Percentiles rank a stretch among this genome's conserved stretches.
These are phyloP conservation scores for Crypturellus tataupa DNA, from an alignment of 2,797 vertebrate species.

Conservation along the genomic window DNA sequence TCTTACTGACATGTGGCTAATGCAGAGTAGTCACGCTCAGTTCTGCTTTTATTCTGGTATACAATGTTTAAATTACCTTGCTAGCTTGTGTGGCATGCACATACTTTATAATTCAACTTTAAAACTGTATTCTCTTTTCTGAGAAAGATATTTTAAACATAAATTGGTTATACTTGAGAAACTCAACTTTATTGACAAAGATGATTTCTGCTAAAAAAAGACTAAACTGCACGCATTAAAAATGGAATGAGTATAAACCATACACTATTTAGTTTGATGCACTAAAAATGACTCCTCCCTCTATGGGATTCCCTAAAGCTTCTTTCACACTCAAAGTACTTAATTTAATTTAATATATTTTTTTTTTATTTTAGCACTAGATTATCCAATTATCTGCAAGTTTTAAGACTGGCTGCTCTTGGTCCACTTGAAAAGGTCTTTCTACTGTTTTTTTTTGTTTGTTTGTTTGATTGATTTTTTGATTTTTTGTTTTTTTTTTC, in stretches of 20 bases:
- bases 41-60: conserved; percentile 22
- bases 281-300: conserved; percentile 31
- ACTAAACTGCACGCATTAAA: conserved; percentile 16
- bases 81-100: not conserved
- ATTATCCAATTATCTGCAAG: not conserved
- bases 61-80: not conserved
- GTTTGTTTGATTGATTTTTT: too few relatives aligned
- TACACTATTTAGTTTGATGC: conserved; percentile 16
- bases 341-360: not conserved
- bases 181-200: conserved; percentile 15
- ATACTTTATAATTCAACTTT: conserved; percentile 23
- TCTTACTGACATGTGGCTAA: not conserved
- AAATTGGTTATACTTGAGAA: not conserved
- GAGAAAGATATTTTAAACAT: not conserved
- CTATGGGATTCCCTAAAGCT: not conserved
- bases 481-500: not conserved
- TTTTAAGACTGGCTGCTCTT: not conserved
- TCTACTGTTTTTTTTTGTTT: not conserved
- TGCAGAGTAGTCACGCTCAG: not conserved
- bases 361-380: conserved; percentile 7
- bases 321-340: conserved; percentile 7
- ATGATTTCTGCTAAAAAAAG: conserved; percentile 51
- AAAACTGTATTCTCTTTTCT: not conserved
- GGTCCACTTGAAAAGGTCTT: not conserved
- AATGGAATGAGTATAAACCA: conserved; percentile 48